Conservation (phyloP, 2,888 invertebrate species). For the Lutraria lutraria region DNA sequence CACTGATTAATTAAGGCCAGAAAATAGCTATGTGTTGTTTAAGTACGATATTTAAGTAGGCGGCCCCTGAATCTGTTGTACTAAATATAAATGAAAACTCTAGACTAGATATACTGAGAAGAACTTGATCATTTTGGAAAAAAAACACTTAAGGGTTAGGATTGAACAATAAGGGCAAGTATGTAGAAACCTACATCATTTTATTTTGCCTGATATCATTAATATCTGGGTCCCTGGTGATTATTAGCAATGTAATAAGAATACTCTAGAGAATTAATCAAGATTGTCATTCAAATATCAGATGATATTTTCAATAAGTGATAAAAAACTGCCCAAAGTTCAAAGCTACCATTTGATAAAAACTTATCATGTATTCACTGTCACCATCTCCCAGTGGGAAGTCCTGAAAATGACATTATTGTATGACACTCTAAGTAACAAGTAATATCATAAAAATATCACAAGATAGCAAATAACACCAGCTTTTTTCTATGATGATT, state of each 20-base stretch:
- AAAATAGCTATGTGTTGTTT: no score
- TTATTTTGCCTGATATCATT: no score
- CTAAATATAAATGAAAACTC: no score
- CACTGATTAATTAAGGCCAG: no score
- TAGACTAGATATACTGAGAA: no score
- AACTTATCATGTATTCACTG: neutral
- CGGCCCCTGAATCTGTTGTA: no score
- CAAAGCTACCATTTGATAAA: neutral
- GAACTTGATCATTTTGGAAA: no score
- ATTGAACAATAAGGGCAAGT: no score
- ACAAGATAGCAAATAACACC: neutral
- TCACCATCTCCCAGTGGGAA: neutral
- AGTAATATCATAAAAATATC: neutral
- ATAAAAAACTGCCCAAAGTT: neutral
- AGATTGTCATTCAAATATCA: neutral
- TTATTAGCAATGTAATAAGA: neutral
- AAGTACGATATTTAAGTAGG: no score
- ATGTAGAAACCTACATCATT: no score
- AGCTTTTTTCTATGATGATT: neutral
- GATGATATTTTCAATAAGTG: neutral
- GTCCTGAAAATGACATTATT: no score
- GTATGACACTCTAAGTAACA: neutral
- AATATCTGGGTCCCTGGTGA: neutral
- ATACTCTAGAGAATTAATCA: conserved; percentile 8
- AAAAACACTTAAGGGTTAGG: no score